phyloP scores from a whole-genome alignment of 2,888 invertebrate genomes.

The Scelioninae gen. 2 region DNA sequence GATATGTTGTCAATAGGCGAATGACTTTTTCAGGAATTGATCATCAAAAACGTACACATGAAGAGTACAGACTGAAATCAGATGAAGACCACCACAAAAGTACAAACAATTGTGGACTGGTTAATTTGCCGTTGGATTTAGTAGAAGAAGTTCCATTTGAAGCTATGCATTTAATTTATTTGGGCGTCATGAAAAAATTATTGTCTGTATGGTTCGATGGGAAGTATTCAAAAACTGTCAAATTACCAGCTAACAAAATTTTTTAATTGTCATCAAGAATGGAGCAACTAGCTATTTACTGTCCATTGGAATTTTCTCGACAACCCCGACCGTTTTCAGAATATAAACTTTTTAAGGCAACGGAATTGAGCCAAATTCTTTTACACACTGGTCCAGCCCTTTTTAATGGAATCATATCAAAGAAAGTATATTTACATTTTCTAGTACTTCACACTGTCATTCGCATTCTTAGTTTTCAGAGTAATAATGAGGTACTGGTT shows the following conservation, averaged over 20 bases:
- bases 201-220: too few species aligned
- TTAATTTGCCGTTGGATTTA: too few species aligned
- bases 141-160: too few species aligned
- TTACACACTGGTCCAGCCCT: slow-evolving; percentile 64
- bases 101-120: too few species aligned
- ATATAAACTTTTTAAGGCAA: slow-evolving; percentile 61
- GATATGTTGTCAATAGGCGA: too few species aligned
- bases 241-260: slow-evolving; percentile 35
- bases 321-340: slow-evolving; percentile 55
- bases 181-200: too few species aligned
- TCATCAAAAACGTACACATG: too few species aligned
- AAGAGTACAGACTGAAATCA: too few species aligned
- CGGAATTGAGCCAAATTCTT: slow-evolving; percentile 64
- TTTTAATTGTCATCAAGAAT: slow-evolving; percentile 45
- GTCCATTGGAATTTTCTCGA: slow-evolving; percentile 64
- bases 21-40: too few species aligned
- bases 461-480: slow-evolving; percentile 17
- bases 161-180: too few species aligned
- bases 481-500: neutral
- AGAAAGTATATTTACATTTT: slow-evolving; percentile 60
- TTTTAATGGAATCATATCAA: slow-evolving; percentile 57
- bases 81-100: too few species aligned
- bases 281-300: slow-evolving; percentile 35
- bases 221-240: slow-evolving; percentile 34
- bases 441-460: slow-evolving; percentile 60